A percentile compares a stretch with the other conserved stretches of the same genome.
Evolutionary conservation across 2,113 vertebrate species (phyloP).

Genomic region (Erythrocebus patas): DNA sequence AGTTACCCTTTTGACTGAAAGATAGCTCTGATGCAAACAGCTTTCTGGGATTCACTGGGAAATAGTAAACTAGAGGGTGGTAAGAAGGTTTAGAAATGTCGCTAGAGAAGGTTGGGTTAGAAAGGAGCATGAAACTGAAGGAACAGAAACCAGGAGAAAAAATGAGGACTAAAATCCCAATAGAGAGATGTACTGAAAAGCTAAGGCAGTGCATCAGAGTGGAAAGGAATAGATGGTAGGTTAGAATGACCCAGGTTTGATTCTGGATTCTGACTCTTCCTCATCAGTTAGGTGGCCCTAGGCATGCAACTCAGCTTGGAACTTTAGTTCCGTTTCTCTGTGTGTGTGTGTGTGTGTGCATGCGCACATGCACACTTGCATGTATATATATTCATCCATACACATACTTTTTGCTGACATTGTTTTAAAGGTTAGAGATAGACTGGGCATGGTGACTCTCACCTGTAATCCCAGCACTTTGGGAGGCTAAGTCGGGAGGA

Average conservation of each 20-base stretch:
- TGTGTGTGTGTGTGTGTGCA: too few relatives aligned
- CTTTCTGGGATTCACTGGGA: background rate
- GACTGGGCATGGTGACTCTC: too few relatives aligned
- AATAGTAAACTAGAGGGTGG: background rate
- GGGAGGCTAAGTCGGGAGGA: too few relatives aligned
- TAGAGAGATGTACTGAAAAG: background rate
- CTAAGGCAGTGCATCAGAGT: background rate
- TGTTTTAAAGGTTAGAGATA: background rate
- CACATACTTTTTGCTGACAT: background rate
- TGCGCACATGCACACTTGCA: rapidly evolving
- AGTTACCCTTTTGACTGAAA: background rate
- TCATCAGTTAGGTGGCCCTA: background rate
- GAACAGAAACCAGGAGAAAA: background rate
- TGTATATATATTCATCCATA: too few relatives aligned
- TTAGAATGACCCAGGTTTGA: background rate
- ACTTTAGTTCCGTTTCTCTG: background rate
- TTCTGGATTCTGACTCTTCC: background rate
- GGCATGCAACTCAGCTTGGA: background rate
- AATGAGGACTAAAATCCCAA: background rate
- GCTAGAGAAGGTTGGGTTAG: background rate
- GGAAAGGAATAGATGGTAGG: too few relatives aligned
- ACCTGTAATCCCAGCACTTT: too few relatives aligned
- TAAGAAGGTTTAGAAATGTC: background rate
- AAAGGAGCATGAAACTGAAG: background rate
- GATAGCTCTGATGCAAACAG: background rate